A percentile compares a stretch with the other conserved stretches of the same genome.
Conservation (phyloP, 2,797 vertebrate genomes). For the Odontamblyopus rebecca region DNA sequence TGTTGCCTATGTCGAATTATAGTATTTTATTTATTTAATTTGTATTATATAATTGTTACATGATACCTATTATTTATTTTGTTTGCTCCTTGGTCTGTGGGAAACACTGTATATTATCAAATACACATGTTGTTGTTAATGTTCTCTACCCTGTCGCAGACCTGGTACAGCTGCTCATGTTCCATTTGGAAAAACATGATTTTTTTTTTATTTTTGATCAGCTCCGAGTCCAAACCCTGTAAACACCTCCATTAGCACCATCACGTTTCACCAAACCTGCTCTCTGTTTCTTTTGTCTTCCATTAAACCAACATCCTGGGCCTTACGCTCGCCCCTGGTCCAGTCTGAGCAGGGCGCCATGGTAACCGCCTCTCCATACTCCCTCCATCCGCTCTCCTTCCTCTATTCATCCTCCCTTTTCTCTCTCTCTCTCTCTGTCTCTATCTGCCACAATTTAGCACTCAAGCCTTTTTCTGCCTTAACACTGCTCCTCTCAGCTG, state of each 20-base stretch:
- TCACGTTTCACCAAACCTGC: neutral
- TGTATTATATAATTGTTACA: no score
- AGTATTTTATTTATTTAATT: no score
- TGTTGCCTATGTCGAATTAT: no score
- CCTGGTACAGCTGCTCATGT: neutral
- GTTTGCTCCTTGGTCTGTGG: no score
- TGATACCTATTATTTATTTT: no score
- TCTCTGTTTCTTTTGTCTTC: neutral
- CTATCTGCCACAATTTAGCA: no score
- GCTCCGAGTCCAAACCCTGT: no score
- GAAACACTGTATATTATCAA: no score
- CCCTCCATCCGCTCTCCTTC: conserved; percentile 49
- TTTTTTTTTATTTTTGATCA: no score
- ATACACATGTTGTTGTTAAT: no score
- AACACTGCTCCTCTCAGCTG: conserved; percentile 14
- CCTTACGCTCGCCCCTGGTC: conserved; percentile 27
- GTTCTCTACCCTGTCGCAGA: neutral
- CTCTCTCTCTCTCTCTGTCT: no score
- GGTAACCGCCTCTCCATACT: conserved; percentile 50
- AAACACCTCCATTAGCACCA: neutral
- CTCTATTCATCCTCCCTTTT: conserved; percentile 41
- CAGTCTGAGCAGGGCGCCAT: conserved; percentile 45
- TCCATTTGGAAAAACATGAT: no score
- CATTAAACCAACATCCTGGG: neutral
- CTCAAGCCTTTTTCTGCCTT: conserved; percentile 52